A percentile compares a stretch with the other conserved stretches of the same genome.
Conservation (phyloP, 2,888 invertebrate genomes). For the Caradrina kadenii region DNA sequence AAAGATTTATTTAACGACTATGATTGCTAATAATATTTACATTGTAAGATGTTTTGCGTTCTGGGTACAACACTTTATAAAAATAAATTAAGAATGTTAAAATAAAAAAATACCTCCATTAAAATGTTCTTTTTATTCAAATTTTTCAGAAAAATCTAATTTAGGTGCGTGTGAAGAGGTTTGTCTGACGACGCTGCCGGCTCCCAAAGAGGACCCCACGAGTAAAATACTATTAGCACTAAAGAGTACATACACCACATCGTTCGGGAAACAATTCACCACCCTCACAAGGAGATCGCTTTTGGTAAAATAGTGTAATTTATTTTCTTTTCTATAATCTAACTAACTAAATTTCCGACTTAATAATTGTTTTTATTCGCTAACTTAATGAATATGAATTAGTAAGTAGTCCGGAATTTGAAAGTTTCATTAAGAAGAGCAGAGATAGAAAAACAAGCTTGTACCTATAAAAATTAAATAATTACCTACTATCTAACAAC, state of each 20-base stretch:
- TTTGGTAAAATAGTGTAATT: conserved; percentile 73
- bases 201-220: conserved; percentile 83
- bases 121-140: conserved; percentile 33
- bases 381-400: too few relatives aligned
- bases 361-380: too few relatives aligned
- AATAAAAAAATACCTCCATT: too few relatives aligned
- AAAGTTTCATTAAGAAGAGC: not conserved
- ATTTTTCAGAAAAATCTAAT: conserved; percentile 76
- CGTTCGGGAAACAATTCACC: conserved; percentile 83
- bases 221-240: conserved; percentile 83
- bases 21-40: not conserved
- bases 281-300: conserved; percentile 82
- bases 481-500: not conserved
- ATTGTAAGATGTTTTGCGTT: not conserved
- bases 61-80: too few relatives aligned
- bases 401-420: too few relatives aligned
- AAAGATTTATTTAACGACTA: not conserved
- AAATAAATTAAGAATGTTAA: too few relatives aligned
- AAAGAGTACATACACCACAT: conserved; percentile 85
- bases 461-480: not conserved
- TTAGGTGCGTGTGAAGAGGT: conserved; percentile 77
- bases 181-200: conserved; percentile 80
- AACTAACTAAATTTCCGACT: too few relatives aligned
- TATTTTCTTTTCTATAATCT: conserved; percentile 19
- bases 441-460: conserved; percentile 6